A percentile compares a stretch with the other conserved stretches of the same genome.
Evolutionary conservation across 2,113 vertebrate species (phyloP).

Genomic region (Penelope pileata): DNA sequence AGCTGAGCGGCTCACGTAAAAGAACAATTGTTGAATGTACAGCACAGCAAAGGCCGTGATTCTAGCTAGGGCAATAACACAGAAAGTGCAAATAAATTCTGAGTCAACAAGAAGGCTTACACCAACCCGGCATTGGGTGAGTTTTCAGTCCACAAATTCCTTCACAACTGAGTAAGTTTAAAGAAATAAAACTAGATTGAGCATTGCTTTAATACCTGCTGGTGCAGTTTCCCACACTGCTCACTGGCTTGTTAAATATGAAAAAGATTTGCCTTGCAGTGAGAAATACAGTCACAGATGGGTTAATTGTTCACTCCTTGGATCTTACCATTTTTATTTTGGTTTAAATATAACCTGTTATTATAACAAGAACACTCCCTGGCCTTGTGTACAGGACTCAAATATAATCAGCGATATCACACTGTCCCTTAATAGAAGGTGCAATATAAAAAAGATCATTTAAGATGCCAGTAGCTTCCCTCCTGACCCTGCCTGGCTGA

Average conservation of each 20-base stretch:
- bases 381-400: constrained; percentile 65
- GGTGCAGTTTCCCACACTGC: constrained; percentile 76
- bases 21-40: not conserved
- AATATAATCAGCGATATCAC: constrained; percentile 60
- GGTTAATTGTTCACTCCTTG: not conserved
- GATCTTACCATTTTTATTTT: constrained; percentile 21
- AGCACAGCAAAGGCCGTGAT: not conserved
- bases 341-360: constrained; percentile 38
- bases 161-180: constrained; percentile 79
- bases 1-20: not conserved
- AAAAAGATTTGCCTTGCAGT: constrained; percentile 72
- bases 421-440: constrained; percentile 73
- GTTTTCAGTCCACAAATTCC: constrained; percentile 79
- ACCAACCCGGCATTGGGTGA: constrained; percentile 74
- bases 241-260: constrained; percentile 82
- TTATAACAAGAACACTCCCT: constrained; percentile 17
- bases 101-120: constrained; percentile 69
- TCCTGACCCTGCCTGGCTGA: constrained; percentile 92
- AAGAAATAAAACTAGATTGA: constrained; percentile 84
- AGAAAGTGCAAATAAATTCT: constrained; percentile 72
- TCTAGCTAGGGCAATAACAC: not conserved
- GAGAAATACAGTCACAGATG: constrained; percentile 51
- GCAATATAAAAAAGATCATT: constrained; percentile 80
- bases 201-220: constrained; percentile 79
- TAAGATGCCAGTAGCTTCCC: constrained; percentile 83